These are phyloP conservation scores for Sycophaga agraensis DNA, from an alignment of 1,140 invertebrate genomes.

Conservation along the genomic window DNA sequence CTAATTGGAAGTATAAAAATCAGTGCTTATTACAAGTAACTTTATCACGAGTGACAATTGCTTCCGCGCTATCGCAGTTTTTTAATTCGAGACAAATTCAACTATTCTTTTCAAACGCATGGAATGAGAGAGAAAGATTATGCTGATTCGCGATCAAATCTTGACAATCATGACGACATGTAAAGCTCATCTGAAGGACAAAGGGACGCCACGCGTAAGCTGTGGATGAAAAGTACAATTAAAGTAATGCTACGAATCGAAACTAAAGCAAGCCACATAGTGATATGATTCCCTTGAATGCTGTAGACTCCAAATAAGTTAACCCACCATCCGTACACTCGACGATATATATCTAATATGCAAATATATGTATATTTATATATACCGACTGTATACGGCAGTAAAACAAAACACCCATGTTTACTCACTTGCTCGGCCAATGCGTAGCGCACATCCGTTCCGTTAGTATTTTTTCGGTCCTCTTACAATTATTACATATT, in stretches of 20 bases:
- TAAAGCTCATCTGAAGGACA: slow-evolving; percentile 1
- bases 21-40: too few relatives aligned
- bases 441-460: slow-evolving; percentile 44
- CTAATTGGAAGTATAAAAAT: too few relatives aligned
- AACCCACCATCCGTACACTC: slow-evolving; percentile 42
- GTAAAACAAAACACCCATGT: slow-evolving; percentile 33
- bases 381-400: slow-evolving; percentile 27
- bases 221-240: neutral
- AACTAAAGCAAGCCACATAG: slow-evolving; percentile 19
- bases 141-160: too few relatives aligned
- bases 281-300: slow-evolving; percentile 36
- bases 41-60: too few relatives aligned
- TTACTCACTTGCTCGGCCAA: slow-evolving; percentile 49
- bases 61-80: too few relatives aligned
- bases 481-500: slow-evolving; percentile 20
- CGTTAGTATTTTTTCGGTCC: slow-evolving; percentile 18
- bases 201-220: slow-evolving; percentile 3
- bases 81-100: too few relatives aligned
- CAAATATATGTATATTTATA: slow-evolving; percentile 29
- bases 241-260: neutral
- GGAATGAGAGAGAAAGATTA: slow-evolving; percentile 12
- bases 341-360: slow-evolving; percentile 35
- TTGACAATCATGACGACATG: neutral
- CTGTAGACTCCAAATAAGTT: slow-evolving; percentile 46
- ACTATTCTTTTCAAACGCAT: too few relatives aligned